phyloP scores from a whole-genome alignment of 92 coral and sea anemone genomes.

The Chrysogorgia sp. region DNA sequence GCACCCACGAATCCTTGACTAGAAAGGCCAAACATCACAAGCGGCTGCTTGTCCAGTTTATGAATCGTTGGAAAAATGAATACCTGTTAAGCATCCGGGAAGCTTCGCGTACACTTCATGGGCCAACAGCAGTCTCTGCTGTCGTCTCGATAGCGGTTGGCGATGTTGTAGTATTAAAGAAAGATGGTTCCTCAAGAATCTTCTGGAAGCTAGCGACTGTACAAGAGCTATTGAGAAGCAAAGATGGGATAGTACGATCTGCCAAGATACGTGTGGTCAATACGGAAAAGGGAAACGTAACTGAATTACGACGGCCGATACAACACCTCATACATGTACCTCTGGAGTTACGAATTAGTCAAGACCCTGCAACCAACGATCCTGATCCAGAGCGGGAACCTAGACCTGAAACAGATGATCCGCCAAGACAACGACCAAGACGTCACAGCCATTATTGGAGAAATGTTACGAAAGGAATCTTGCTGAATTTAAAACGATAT shows the following conservation, averaged over 20 bases:
- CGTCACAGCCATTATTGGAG: constrained; percentile 10
- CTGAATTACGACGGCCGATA: constrained; percentile 17
- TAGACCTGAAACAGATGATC: not conserved
- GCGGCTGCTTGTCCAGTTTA: not conserved
- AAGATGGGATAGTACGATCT: constrained; percentile 16
- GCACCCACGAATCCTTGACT: constrained; percentile 10
- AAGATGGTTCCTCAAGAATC: not conserved
- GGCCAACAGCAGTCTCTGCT: not conserved
- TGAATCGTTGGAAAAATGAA: constrained; percentile 4
- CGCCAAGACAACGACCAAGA: not conserved
- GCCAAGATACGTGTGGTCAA: constrained; percentile 16
- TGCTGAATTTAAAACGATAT: too few relatives aligned
- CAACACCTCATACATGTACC: constrained; percentile 29
- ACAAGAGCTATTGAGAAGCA: not conserved
- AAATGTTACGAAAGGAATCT: not conserved
- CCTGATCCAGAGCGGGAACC: not conserved
- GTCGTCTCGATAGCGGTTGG: constrained; percentile 2
- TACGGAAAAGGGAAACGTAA: constrained; percentile 3
- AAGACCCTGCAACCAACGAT: not conserved
- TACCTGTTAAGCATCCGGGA: constrained; percentile 37
- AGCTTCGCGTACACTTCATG: not conserved
- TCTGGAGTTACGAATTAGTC: constrained; percentile 13
- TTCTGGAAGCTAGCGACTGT: constrained; percentile 22
- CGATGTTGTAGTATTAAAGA: constrained; percentile 19
- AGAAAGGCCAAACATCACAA: constrained; percentile 2